A percentile compares a stretch with the other conserved stretches of the same genome.
Conservation (phyloP, 2,113 vertebrate genomes). For the Saccopteryx leptura region DNA sequence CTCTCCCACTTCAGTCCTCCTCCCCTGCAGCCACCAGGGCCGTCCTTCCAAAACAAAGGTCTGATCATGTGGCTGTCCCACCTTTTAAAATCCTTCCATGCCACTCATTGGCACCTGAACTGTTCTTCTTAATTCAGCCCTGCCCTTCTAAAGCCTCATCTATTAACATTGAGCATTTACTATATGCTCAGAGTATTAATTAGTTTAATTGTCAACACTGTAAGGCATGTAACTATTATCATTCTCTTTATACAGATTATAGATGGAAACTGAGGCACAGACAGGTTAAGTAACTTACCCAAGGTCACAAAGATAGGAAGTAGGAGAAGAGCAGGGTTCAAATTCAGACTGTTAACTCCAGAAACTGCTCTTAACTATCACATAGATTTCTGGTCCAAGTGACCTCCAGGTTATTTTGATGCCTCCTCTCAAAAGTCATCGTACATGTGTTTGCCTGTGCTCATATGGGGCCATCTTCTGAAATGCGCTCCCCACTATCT, state of each 20-base stretch:
- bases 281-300: not conserved
- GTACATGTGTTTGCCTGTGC: not conserved
- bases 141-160: not conserved
- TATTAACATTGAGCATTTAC: not conserved
- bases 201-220: conserved; percentile 15
- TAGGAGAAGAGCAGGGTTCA: not conserved
- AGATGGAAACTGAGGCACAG: not conserved
- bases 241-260: conserved; percentile 13
- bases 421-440: not conserved
- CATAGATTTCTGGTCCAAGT: not conserved
- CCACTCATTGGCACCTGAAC: not conserved
- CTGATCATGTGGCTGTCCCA: not conserved
- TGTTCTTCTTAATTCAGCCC: conserved; percentile 3
- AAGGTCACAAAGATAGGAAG: conserved; percentile 14
- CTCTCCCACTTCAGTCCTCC: not conserved
- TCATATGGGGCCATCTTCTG: not conserved
- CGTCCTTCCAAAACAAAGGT: not conserved
- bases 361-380: not conserved
- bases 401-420: not conserved
- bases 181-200: not conserved
- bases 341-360: not conserved
- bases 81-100: not conserved
- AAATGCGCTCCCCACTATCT: not conserved
- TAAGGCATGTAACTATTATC: not conserved
- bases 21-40: not conserved